Evolutionary conservation across 2,797 vertebrate genomes (phyloP), one percentile per base, ranked within the genome.

Genomic region (Sebastes trivittatus): DNA sequence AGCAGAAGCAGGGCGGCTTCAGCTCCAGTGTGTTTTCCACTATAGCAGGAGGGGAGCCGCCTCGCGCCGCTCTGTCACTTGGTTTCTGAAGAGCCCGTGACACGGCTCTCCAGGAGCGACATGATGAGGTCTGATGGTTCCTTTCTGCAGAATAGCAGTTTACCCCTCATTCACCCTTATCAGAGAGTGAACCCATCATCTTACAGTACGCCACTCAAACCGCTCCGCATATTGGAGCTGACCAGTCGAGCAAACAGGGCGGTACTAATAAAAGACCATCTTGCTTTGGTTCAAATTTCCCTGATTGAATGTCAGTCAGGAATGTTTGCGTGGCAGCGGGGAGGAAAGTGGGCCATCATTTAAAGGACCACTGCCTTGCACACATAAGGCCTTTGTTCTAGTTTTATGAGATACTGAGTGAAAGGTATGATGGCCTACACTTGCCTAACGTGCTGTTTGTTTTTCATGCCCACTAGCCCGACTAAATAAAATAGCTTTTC

Each of bases 301-400:
- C 94, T 95, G 95, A 96, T 95, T 95, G 94, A 95, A 94, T 95
- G 95, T 95, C 96, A 95, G 93, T 95, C 95, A 95, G 90, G 94
- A 96, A 95, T 95, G 94, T 95, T 95, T 95, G 92, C 86, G 83
- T 93, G 94, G 93, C 89, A 74, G 85, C 86, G 7, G 80, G 78
- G 83, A 81, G 89, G 92, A 90, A 93, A 93, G 89, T 85, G 92
- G 91, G 89, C 83, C 89, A 91, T 88, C 87, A 77, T 92, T 92
- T 94, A 90, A 92, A 93, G 91, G 84, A 89, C 91, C 89, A 84
- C 87, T 80, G 90, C 90, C 89, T 88, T 29, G 75, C 86, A 94
- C 91, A 93, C 89, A 94, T 87, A 60, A 88, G 83, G 88, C 87
- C 89, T 94, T 95, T 94, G 92, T 95, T 93, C 86, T 72, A 62